These are phyloP conservation scores for Parnassius mnemosyne DNA, from an alignment of 2,888 invertebrate genomes.

Conservation along the genomic window DNA sequence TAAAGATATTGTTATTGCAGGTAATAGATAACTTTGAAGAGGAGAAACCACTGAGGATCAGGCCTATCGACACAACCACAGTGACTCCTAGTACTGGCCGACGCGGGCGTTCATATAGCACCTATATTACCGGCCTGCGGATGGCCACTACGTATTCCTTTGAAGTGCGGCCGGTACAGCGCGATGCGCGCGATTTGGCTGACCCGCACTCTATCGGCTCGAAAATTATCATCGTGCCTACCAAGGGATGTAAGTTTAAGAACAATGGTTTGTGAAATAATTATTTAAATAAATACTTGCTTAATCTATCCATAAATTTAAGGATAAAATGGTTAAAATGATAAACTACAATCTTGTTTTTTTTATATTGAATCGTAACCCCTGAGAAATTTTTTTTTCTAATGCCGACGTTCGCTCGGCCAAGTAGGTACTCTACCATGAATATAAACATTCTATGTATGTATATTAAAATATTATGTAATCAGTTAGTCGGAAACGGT, in stretches of 20 bases:
- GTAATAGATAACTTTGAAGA: constrained; percentile 64
- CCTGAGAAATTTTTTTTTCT: no score
- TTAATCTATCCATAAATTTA: no score
- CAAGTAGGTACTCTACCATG: no score
- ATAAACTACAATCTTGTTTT: no score
- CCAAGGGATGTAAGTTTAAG: constrained; percentile 88
- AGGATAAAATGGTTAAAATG: neutral
- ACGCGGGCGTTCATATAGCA: constrained; percentile 71
- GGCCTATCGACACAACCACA: constrained; percentile 42
- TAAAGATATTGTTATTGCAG: constrained; percentile 37
- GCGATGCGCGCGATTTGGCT: constrained; percentile 73
- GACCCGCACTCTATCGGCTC: constrained; percentile 81
- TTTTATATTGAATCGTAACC: no score
- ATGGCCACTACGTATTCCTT: constrained; percentile 92
- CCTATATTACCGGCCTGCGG: constrained; percentile 84
- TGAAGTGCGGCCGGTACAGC: constrained; percentile 83
- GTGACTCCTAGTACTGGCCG: constrained; percentile 39
- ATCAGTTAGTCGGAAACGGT: no score
- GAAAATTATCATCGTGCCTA: constrained; percentile 87
- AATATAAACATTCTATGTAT: no score
- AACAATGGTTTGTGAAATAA: neutral
- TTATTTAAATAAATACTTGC: neutral
- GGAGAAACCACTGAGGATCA: constrained; percentile 42
- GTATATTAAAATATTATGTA: no score
- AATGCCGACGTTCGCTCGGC: no score